A percentile compares a stretch with the other conserved stretches of the same genome.
Evolutionary conservation across 2,888 invertebrate species (phyloP).

Genomic region (Mesochorus sp.): DNA sequence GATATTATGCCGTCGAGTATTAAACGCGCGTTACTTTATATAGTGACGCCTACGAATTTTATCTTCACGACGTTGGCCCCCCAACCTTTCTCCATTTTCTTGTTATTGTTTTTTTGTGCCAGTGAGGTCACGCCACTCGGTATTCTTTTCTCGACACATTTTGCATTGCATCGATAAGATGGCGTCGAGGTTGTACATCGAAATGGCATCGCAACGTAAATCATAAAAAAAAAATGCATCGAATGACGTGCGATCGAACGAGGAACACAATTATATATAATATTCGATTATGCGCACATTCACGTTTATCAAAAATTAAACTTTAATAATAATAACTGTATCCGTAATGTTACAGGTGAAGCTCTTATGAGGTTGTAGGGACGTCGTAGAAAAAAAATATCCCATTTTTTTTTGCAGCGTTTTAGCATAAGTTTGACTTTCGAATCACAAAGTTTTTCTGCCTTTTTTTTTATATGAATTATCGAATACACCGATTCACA

Average conservation of each 20-base stretch:
- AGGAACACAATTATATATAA: conserved; percentile 4
- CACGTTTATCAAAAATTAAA: conserved; percentile 11
- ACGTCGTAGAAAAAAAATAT: background rate
- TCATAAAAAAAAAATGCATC: background rate
- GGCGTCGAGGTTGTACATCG: conserved; percentile 5
- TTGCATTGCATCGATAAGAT: conserved; percentile 26
- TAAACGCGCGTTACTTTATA: background rate
- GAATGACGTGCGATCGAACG: conserved; percentile 26
- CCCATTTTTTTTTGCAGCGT: background rate
- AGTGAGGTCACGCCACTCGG: background rate
- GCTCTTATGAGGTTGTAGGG: background rate
- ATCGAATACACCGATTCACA: no score
- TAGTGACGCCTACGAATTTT: conserved; percentile 15
- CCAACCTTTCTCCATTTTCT: conserved; percentile 7
- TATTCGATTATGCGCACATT: conserved; percentile 8
- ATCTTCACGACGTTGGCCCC: conserved; percentile 1
- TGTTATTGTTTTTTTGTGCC: background rate
- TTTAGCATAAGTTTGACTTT: background rate
- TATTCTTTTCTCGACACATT: background rate
- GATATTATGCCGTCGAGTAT: background rate
- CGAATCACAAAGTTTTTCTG: background rate
- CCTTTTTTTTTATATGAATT: background rate
- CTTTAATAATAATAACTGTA: conserved; percentile 8
- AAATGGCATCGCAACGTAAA: conserved; percentile 29
- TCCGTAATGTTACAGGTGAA: conserved; percentile 31